These are phyloP conservation scores for Drosophila birchii DNA, from an alignment of 2,888 invertebrate genomes.

Conservation along the genomic window DNA sequence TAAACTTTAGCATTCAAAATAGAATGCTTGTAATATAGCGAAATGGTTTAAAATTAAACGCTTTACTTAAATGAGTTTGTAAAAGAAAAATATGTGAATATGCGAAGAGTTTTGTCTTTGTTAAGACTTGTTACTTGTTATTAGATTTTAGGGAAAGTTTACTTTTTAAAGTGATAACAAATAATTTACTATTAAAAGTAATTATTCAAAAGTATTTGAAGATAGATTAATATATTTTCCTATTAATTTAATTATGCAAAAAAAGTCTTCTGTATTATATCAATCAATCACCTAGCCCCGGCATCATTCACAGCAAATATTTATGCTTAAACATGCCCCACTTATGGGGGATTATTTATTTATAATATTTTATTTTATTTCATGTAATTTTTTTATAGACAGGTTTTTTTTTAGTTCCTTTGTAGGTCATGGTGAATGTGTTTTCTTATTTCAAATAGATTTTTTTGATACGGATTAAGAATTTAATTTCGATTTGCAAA, in stretches of 20 bases:
- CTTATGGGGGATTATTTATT: neutral
- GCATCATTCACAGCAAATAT: constrained; percentile 1
- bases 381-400: constrained; percentile 1
- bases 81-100: neutral
- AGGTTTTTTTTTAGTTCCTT: constrained; percentile 26
- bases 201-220: neutral
- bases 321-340: no score
- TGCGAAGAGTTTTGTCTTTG: neutral
- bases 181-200: neutral
- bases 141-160: neutral
- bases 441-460: constrained; percentile 15
- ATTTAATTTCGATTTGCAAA: constrained; percentile 1
- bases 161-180: neutral
- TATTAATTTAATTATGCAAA: neutral
- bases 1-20: neutral
- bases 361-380: neutral
- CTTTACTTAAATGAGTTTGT: neutral
- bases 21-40: neutral
- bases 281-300: neutral
- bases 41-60: neutral
- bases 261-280: neutral
- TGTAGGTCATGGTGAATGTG: constrained; percentile 74
- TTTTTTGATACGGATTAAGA: constrained; percentile 8
- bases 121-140: no score
- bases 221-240: neutral